Percentiles rank a stretch among this genome's conserved stretches.
phyloP scores from a whole-genome alignment of 2,113 vertebrate species.

The Steatornis caripensis region DNA sequence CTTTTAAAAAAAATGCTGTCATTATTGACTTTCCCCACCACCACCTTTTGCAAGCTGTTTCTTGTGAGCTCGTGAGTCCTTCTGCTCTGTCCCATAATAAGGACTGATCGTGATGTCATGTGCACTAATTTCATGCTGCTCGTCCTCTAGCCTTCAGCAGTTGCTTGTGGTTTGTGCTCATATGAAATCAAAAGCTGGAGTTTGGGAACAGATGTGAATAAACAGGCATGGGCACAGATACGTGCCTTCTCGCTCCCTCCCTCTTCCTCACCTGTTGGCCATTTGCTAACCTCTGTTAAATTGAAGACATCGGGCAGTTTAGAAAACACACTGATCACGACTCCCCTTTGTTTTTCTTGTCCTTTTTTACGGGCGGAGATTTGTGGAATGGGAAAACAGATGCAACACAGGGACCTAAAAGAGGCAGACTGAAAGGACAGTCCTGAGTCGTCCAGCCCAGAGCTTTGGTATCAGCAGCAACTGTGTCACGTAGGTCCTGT shows the following conservation, averaged over 20 bases:
- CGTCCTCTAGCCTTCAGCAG: background rate
- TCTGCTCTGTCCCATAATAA: background rate
- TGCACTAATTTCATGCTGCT: background rate
- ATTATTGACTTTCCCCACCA: background rate
- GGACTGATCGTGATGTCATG: background rate
- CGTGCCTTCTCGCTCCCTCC: background rate
- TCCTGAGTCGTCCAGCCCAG: background rate
- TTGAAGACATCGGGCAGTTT: background rate
- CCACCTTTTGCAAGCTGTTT: background rate
- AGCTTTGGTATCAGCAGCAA: background rate
- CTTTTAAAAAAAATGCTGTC: slow-evolving; percentile 4
- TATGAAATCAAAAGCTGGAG: background rate
- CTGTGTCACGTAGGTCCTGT: rapidly evolving
- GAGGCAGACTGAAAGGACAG: background rate
- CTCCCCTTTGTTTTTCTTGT: background rate
- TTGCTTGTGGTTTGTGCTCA: background rate
- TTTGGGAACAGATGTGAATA: background rate
- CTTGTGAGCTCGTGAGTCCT: background rate
- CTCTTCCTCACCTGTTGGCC: background rate
- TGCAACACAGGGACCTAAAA: rapidly evolving
- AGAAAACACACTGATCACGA: background rate
- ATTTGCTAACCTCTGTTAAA: background rate
- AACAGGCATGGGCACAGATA: background rate
- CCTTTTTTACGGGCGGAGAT: background rate
- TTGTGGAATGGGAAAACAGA: background rate